These are phyloP conservation scores for Adelognathus sp. DNA, from an alignment of 2,888 invertebrate species.

Conservation along the genomic window DNA sequence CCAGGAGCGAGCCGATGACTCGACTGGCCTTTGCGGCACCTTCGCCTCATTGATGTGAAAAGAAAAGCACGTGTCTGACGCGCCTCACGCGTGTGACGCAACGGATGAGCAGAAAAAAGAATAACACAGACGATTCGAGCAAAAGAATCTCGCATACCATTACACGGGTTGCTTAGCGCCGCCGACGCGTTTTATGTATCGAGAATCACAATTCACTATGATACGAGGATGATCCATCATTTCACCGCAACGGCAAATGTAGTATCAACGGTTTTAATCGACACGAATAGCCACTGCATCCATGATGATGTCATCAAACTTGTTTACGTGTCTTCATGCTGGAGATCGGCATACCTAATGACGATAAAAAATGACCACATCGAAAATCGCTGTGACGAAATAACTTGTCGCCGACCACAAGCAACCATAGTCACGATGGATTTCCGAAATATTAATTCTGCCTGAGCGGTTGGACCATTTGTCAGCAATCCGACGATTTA, in stretches of 20 bases:
- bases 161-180: not conserved
- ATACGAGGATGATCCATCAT: not conserved
- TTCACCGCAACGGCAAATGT: not conserved
- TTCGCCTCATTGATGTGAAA: not conserved
- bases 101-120: conserved; percentile 10
- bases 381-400: too few relatives aligned
- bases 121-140: not conserved
- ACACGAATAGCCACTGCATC: not conserved
- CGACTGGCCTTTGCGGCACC: conserved; percentile 21
- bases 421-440: too few relatives aligned
- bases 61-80: conserved; percentile 8
- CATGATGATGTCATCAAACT: conserved; percentile 21
- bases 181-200: conserved; percentile 8
- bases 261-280: conserved; percentile 5
- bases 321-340: not conserved
- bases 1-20: not conserved
- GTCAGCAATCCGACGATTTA: too few relatives aligned
- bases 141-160: conserved; percentile 23
- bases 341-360: too few relatives aligned
- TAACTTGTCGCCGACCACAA: too few relatives aligned
- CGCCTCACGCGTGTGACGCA: conserved; percentile 14
- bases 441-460: too few relatives aligned
- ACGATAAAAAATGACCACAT: too few relatives aligned
- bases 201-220: not conserved
- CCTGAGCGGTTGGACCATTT: too few relatives aligned